phyloP scores from a whole-genome alignment of 2,113 vertebrate species.

The Eulacestoma nigropectus region DNA sequence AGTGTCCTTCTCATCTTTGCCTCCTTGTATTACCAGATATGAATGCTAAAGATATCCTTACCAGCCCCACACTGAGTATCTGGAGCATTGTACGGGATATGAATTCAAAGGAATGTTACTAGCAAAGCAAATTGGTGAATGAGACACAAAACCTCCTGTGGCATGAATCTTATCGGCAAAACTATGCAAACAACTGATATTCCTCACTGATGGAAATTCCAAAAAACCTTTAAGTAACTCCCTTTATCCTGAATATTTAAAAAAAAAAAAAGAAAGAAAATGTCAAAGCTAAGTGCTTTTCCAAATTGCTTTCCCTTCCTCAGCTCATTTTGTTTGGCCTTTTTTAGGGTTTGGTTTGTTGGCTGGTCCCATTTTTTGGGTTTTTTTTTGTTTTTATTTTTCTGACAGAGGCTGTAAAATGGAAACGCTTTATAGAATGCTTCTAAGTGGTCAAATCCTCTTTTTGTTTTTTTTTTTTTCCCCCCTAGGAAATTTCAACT shows the following conservation, averaged over 20 bases:
- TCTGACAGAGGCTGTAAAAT: background rate
- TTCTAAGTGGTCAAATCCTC: background rate
- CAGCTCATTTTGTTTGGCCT: background rate
- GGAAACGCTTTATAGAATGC: background rate
- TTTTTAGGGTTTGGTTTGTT: background rate
- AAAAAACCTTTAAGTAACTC: background rate
- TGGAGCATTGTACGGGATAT: background rate
- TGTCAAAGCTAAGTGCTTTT: background rate
- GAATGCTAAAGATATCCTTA: background rate
- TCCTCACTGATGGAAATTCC: background rate
- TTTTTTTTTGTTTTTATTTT: background rate
- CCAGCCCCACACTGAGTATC: background rate
- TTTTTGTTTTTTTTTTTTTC: background rate
- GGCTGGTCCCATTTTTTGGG: no score
- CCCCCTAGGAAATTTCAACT: background rate
- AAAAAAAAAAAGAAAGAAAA: background rate
- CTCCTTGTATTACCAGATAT: background rate
- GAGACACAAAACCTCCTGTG: fast-evolving
- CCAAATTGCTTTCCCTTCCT: background rate
- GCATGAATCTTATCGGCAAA: background rate
- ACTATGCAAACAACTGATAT: background rate
- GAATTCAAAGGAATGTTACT: background rate
- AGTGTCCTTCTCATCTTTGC: background rate
- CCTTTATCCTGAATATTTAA: background rate
- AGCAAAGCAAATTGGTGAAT: background rate